Conservation (phyloP, 2,888 invertebrate species). For the Elegia similella region DNA sequence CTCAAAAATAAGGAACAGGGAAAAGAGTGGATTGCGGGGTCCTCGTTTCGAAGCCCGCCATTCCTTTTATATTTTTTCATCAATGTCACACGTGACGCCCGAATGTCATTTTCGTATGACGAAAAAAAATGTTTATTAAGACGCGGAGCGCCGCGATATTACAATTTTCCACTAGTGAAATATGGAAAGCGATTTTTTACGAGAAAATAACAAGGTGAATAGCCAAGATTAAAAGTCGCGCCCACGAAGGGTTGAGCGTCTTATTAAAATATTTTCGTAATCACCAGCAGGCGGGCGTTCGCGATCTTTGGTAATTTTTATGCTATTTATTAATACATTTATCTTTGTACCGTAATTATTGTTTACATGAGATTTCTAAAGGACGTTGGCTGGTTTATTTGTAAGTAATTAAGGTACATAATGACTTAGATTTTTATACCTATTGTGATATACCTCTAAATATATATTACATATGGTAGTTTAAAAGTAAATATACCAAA, state of each 20-base stretch:
- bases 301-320: neutral
- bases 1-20: constrained; percentile 34
- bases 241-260: constrained; percentile 52
- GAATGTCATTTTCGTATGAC: constrained; percentile 79
- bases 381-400: too few relatives aligned
- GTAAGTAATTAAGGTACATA: neutral
- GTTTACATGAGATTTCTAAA: neutral
- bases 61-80: constrained; percentile 81
- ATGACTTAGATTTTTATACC: too few relatives aligned
- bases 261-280: constrained; percentile 24
- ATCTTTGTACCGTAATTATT: neutral
- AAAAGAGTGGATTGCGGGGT: constrained; percentile 37
- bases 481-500: too few relatives aligned
- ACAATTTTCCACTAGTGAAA: constrained; percentile 79
- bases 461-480: too few relatives aligned
- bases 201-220: constrained; percentile 77
- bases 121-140: constrained; percentile 81
- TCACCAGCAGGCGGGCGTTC: constrained; percentile 7
- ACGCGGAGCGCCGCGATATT: constrained; percentile 69
- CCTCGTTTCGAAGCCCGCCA: constrained; percentile 54
- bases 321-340: neutral
- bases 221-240: constrained; percentile 65
- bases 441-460: too few relatives aligned
- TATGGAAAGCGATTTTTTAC: constrained; percentile 80
- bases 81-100: constrained; percentile 81